Base-by-base conservation (phyloP, 2,797 vertebrate genomes). In the Lerista edwardsae region DNA sequence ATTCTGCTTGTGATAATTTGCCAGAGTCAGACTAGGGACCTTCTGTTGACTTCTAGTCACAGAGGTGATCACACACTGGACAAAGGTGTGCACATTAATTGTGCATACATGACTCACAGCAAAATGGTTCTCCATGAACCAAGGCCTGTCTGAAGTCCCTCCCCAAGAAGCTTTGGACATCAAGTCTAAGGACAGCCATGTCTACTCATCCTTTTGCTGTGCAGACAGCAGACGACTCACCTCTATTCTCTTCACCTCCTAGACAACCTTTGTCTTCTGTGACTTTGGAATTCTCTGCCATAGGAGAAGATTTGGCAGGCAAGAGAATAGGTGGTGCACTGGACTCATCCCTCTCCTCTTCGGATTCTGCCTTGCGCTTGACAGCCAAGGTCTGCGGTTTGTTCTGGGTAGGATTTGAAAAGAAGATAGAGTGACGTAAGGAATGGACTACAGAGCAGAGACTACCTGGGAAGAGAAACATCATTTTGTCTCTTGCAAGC, bases 341-440 rank as follows among this genome's bases (percentile, higher is more conserved):
- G 0, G 91, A 86, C 0, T 95, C 93, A 0, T 96, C 97, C 93
- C 95, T 96, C 59, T 97, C 93, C 75, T 97, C 96, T 89, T 99
- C 98, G 3, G 96, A 96, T 87, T 99, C 98, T 10, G 98, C 98
- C 93, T 99, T 99, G 84, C 98, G 97, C 91, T 99, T 99, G 81
- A 98, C 92, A 2, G 97, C 96, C 86, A 96, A 85, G 1, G 95
- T 93, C 88, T 97, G 96, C 65, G 95, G 96, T 91, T 99, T 99
- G 71, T 96, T 93, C 98, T 99, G 71, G 2, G 41, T 23, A 29
- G 69, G 34, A 44, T 0, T 0, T 90, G 59, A 86, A 61, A 87
- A n/a, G 1, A 76, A 0, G 44, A 61, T 75, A 89, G 82, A 87
- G 25, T 73, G 65, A 80, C 85, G 34, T 10, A 41, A 75, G 25